Evolutionary conservation across 2,113 vertebrate genomes (phyloP), one percentile per base, ranked within the genome.

Genomic region (Gasterosteus aculeatus): DNA sequence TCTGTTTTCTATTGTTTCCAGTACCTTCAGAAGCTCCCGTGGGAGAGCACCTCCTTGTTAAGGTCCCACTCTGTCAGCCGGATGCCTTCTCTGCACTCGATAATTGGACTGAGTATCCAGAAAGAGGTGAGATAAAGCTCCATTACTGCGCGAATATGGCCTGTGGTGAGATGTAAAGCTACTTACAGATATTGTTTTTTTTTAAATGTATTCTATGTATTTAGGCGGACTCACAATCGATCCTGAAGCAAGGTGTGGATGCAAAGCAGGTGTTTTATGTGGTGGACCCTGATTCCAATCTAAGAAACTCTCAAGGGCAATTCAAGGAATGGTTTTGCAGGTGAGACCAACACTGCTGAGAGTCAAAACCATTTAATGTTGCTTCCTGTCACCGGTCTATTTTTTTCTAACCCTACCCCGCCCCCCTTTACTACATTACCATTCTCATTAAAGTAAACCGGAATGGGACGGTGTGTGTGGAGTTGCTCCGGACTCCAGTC

Each of bases 11-110:
- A 4, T 67, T 59, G 79, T n/a, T 5, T 26, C 33, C 87, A 97
- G 97, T 93, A 96, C 61, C 93, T 99, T 39, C 97, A 99, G 85
- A 97, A 95, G 87, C 91, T 98, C 77, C 97, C 97, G 0, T 99
- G 97, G 97, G 97, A 99, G 86, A 97, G 92, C 87, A 94, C 96
- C 15, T 88, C 93, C 9, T 82, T 91, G 61, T 91, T 99, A 53
- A 92, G 76, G 47, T 69, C 83, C 16, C 77, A 83, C 69, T 92
- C 96, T 0, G 93, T 97, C 35, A 96, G 96, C 62, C 91, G 97
- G 1, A 95, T 99, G 85, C 97, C 97, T 0, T 96, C 95, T 18
- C 87, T 97, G 47, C 94, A 85, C 69, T 96, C 97, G 19, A 89
- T 98, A 0, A 92, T 97, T 61, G 95, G 95, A 78, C 95, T 96